Conservation (phyloP, 2,888 invertebrate species). For the Fragum fragum region DNA sequence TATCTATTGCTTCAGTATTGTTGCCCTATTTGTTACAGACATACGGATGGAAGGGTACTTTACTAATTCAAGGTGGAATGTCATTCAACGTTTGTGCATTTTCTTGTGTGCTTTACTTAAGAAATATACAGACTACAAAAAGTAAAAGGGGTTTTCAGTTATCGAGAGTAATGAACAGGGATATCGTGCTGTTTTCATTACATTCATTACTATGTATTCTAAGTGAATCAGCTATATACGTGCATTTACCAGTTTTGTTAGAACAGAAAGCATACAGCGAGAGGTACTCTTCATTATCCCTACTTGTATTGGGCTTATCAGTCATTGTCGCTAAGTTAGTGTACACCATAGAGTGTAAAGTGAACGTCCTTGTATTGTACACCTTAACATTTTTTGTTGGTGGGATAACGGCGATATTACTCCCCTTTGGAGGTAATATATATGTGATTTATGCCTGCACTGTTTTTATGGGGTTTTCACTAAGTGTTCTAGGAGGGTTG, state of each 20-base stretch:
- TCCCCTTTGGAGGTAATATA: conserved; percentile 6
- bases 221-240: conserved; percentile 19
- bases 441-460: conserved; percentile 7
- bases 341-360: conserved; percentile 11
- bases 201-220: conserved; percentile 24
- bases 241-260: conserved; percentile 27
- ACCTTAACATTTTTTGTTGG: conserved; percentile 21
- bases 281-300: background rate
- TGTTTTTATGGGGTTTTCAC: conserved; percentile 6
- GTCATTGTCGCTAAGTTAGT: conserved; percentile 5
- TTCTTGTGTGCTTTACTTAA: conserved; percentile 35
- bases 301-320: conserved; percentile 13
- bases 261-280: conserved; percentile 3
- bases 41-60: conserved; percentile 43
- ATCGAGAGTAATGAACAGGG: background rate
- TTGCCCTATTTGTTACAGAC: conserved; percentile 34
- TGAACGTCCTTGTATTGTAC: conserved; percentile 9
- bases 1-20: conserved; percentile 42
- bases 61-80: conserved; percentile 51
- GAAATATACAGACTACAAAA: background rate
- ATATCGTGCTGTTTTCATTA: conserved; percentile 9
- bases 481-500: conserved; percentile 21
- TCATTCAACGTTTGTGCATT: conserved; percentile 45
- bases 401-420: conserved; percentile 1
- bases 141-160: background rate